Percentiles rank a stretch among this genome's conserved stretches.
Conservation (phyloP, 2,888 invertebrate species). For the Phyto melanocephala region DNA sequence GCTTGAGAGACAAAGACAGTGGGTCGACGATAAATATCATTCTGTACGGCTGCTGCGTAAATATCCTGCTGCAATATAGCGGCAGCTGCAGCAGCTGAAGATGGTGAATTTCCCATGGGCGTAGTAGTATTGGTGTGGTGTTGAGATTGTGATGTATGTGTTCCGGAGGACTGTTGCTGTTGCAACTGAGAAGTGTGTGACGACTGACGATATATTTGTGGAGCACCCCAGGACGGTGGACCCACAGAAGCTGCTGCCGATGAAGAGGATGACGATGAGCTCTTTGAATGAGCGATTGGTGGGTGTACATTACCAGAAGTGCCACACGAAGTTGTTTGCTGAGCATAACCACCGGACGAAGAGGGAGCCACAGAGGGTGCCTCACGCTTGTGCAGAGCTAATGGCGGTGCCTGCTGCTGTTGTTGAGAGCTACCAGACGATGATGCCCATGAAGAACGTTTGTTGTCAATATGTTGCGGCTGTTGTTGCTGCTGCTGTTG, state of each 20-base stretch:
- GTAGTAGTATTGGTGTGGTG: slow-evolving; percentile 79
- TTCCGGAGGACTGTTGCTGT: slow-evolving; percentile 77
- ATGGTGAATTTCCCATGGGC: slow-evolving; percentile 78
- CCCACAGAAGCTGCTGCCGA: slow-evolving; percentile 75
- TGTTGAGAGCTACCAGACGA: slow-evolving; percentile 45
- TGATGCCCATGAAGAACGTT: slow-evolving; percentile 79
- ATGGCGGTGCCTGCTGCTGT: slow-evolving; percentile 78
- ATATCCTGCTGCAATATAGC: slow-evolving; percentile 77
- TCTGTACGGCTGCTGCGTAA: slow-evolving; percentile 73
- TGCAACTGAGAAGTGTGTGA: slow-evolving; percentile 70
- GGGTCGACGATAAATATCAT: slow-evolving; percentile 83
- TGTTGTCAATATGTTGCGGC: slow-evolving; percentile 71
- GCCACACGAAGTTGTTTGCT: slow-evolving; percentile 70
- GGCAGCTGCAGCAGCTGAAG: slow-evolving; percentile 72
- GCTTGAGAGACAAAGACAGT: slow-evolving; percentile 84
- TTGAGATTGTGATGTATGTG: slow-evolving; percentile 72
- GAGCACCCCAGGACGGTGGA: slow-evolving; percentile 77
- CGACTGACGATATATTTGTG: slow-evolving; percentile 78
- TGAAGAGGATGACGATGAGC: slow-evolving; percentile 72
- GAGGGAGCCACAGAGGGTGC: slow-evolving; percentile 74
- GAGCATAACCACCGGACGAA: slow-evolving; percentile 67
- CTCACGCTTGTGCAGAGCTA: slow-evolving; percentile 78
- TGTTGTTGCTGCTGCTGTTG: slow-evolving; percentile 67
- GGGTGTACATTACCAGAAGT: slow-evolving; percentile 68
- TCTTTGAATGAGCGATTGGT: slow-evolving; percentile 79